These are phyloP conservation scores for Procambarus clarkii DNA, from an alignment of 1,140 invertebrate genomes.

Conservation along the genomic window DNA sequence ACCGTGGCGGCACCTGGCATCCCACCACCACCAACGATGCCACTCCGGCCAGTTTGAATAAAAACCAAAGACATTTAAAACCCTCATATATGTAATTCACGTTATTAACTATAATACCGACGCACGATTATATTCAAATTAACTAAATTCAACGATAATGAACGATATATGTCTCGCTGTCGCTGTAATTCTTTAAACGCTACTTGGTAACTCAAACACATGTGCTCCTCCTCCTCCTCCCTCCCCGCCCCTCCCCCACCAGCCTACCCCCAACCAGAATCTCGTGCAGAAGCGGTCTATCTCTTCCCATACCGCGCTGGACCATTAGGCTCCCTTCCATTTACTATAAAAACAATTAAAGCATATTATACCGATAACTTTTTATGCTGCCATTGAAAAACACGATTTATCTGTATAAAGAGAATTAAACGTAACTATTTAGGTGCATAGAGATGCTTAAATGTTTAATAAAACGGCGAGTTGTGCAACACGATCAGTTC, in stretches of 20 bases:
- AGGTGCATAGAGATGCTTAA: too few relatives aligned
- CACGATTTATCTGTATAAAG: too few relatives aligned
- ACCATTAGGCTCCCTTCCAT: neutral
- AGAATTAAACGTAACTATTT: too few relatives aligned
- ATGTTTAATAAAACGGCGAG: too few relatives aligned
- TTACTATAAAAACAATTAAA: neutral
- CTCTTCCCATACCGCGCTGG: neutral
- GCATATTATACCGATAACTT: neutral
- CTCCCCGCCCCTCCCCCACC: too few relatives aligned
- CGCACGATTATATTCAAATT: too few relatives aligned
- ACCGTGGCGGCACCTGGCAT: constrained; percentile 14
- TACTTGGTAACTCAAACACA: constrained; percentile 28
- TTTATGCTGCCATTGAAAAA: neutral
- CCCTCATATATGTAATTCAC: too few relatives aligned
- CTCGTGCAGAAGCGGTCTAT: constrained; percentile 2
- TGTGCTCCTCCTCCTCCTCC: neutral
- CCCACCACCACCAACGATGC: neutral
- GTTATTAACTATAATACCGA: too few relatives aligned
- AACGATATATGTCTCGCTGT: too few relatives aligned
- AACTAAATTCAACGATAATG: too few relatives aligned
- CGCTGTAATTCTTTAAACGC: neutral
- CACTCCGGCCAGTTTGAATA: neutral
- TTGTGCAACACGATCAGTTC: too few relatives aligned
- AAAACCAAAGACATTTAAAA: neutral
- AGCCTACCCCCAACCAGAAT: too few relatives aligned